Conservation (phyloP, 2,113 vertebrate genomes). For the Apteryx owenii region DNA sequence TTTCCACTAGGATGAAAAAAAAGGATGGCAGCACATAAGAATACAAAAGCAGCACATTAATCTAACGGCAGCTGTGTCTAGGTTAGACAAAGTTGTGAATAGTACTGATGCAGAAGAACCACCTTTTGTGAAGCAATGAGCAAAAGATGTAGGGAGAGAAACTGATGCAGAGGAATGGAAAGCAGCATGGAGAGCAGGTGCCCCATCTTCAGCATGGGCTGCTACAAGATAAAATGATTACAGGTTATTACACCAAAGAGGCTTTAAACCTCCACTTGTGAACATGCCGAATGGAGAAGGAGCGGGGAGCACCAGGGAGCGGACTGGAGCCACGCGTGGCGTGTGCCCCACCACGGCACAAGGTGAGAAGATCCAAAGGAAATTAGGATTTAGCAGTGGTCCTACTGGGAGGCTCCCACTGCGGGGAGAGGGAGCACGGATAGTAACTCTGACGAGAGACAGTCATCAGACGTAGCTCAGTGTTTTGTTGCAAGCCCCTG, state of each 20-base stretch:
- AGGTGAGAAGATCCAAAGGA: not conserved
- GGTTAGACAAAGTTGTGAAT: not conserved
- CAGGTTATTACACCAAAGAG: not conserved
- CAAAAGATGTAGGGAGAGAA: not conserved
- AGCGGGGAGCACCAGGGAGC: not conserved
- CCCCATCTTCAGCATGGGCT: not conserved
- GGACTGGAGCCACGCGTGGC: fast-evolving
- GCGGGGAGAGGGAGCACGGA: fast-evolving
- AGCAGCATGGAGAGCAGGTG: not conserved
- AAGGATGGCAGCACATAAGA: fast-evolving
- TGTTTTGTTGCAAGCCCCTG: too few relatives aligned
- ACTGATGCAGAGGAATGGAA: not conserved
- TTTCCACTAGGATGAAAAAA: not conserved
- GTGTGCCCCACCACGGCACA: fast-evolving
- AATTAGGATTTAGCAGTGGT: fast-evolving
- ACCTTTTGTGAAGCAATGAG: not conserved
- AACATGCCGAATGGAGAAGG: fast-evolving
- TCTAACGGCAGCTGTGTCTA: not conserved
- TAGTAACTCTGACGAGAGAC: fast-evolving
- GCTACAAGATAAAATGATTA: not conserved
- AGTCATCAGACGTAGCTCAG: not conserved
- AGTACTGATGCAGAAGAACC: not conserved
- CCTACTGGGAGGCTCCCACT: not conserved
- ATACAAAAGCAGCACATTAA: not conserved
- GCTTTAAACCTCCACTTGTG: fast-evolving